Base-by-base conservation (phyloP, 2,888 invertebrate species). In the Venusia cambrica region DNA sequence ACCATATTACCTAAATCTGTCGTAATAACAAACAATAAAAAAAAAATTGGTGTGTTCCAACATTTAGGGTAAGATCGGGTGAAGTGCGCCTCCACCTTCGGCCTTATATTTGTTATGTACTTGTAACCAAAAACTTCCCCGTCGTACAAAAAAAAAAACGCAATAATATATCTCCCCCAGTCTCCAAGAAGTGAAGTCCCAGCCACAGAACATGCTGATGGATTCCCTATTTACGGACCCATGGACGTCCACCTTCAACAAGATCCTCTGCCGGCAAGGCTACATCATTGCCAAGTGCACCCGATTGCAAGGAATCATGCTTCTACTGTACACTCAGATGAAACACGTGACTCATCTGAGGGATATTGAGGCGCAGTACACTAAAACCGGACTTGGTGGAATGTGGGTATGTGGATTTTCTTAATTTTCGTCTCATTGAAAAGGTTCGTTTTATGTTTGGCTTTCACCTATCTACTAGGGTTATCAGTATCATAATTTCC, bases 371-470 rank as follows among this genome's bases (percentile, higher is more conserved):
- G 92, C 94, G 1, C 93, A 94, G 63, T 95, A 93, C 55, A 97
- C 97, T 0, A 92, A 93, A 57, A 97, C 97, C 33, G 98, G 98
- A 1, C 89, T 97, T 42, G 94, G 94, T 12, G 98, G 97, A 33
- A 92, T 96, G 83, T 97, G 97, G 97, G 96, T 96, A 84, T 41
- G 28, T 37, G 5, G 13, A 27, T 21, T n/a, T n/a, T n/a, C n/a
- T n/a, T n/a, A n/a, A n/a, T n/a, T n/a, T n/a, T n/a, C n/a, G n/a
- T n/a, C n/a, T n/a, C n/a, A n/a, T n/a, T n/a, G n/a, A n/a, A n/a
- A n/a, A n/a, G n/a, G n/a, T n/a, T n/a, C n/a, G n/a, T n/a, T n/a
- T n/a, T n/a, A n/a, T n/a, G n/a, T n/a, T n/a, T n/a, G n/a, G n/a
- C n/a, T n/a, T n/a, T n/a, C n/a, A n/a, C n/a, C n/a, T n/a, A n/a